Percentiles rank a stretch among this genome's conserved stretches.
These are phyloP conservation scores for Percopsis transmontana DNA, from an alignment of 2,113 vertebrate genomes.

Conservation along the genomic window DNA sequence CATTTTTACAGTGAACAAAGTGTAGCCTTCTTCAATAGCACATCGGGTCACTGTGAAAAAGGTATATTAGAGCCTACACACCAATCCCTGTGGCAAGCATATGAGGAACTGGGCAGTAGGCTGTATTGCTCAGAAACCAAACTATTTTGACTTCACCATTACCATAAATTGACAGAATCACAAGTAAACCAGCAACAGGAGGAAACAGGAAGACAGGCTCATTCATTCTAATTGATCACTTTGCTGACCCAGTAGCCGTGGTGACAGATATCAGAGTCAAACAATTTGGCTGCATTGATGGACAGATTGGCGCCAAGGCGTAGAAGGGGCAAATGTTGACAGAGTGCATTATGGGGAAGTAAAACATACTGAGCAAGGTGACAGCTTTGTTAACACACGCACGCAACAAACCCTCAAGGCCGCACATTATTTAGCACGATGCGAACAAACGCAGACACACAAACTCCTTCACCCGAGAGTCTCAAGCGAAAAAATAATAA, in stretches of 20 bases:
- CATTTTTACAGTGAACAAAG: too few relatives aligned
- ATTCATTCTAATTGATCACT: slow-evolving; percentile 47
- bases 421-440: slow-evolving; percentile 63
- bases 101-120: too few relatives aligned
- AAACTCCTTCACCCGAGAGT: slow-evolving; percentile 7
- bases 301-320: slow-evolving; percentile 1
- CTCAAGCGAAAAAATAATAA: background rate
- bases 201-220: slow-evolving; percentile 28
- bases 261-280: slow-evolving; percentile 29
- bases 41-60: too few relatives aligned
- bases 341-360: slow-evolving; percentile 24
- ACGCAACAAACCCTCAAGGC: slow-evolving; percentile 50
- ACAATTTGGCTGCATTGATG: background rate
- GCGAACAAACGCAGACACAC: slow-evolving; percentile 37
- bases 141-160: background rate
- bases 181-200: slow-evolving; percentile 7
- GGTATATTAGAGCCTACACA: too few relatives aligned
- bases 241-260: slow-evolving; percentile 41
- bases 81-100: too few relatives aligned
- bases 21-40: too few relatives aligned
- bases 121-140: too few relatives aligned
- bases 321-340: slow-evolving; percentile 4
- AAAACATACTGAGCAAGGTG: slow-evolving; percentile 16
- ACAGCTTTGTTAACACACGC: slow-evolving; percentile 25
- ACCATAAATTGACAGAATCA: background rate